A percentile compares a stretch with the other conserved stretches of the same genome.
These are phyloP conservation scores for Margarornis squamiger DNA, from an alignment of 2,797 vertebrate species.

Conservation along the genomic window DNA sequence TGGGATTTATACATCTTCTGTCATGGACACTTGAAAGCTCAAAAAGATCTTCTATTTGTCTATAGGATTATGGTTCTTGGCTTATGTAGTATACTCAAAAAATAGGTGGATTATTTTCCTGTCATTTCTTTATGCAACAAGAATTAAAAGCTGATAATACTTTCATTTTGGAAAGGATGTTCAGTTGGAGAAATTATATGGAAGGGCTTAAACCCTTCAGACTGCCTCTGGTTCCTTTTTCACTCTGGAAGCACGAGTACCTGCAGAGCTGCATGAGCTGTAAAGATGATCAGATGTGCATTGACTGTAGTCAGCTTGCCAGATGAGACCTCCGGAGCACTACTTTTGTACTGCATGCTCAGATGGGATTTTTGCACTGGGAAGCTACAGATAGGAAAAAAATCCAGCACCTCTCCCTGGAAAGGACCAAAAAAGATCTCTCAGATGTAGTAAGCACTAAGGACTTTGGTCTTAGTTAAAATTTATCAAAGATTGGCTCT, in stretches of 20 bases:
- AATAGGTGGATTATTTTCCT: not conserved
- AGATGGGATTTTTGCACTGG: not conserved
- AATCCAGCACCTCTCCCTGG: not conserved
- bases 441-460: not conserved
- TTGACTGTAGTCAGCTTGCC: not conserved
- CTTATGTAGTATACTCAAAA: not conserved
- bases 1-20: not conserved
- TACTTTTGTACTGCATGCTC: not conserved
- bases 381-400: not conserved
- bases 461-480: not conserved
- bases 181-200: not conserved
- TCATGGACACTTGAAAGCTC: not conserved
- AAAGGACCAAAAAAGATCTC: not conserved
- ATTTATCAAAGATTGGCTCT: not conserved
- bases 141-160: not conserved
- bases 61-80: not conserved
- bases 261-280: not conserved
- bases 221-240: not conserved
- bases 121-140: not conserved
- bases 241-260: not conserved
- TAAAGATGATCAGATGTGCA: rapidly evolving
- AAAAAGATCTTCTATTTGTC: not conserved
- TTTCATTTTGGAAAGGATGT: not conserved
- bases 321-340: not conserved
- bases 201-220: not conserved